phyloP scores from a whole-genome alignment of 1,140 invertebrate species.

The Portunus trituberculatus region DNA sequence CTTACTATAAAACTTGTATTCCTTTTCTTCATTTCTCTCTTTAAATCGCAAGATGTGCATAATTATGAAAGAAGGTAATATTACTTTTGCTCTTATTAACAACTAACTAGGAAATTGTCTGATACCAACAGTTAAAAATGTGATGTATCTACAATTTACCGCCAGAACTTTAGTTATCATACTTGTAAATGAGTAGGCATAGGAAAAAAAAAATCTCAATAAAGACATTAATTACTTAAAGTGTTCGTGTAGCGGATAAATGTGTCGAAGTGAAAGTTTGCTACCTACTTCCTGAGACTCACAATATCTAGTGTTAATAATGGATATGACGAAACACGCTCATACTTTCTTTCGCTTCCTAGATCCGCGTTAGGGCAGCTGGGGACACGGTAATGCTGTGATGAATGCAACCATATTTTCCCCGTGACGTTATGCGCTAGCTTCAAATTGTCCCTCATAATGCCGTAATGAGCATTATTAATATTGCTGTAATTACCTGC shows the following conservation, averaged over 20 bases:
- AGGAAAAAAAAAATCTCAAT: too few relatives aligned
- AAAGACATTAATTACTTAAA: too few relatives aligned
- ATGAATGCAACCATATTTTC: conserved; percentile 35
- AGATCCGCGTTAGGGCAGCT: conserved; percentile 1
- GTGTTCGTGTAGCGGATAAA: neutral
- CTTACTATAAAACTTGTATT: too few relatives aligned
- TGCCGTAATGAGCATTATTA: conserved; percentile 40
- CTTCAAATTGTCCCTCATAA: conserved; percentile 50
- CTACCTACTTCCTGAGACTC: neutral
- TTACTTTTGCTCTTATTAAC: too few relatives aligned
- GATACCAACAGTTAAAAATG: too few relatives aligned
- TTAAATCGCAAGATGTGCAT: too few relatives aligned
- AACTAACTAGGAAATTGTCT: too few relatives aligned
- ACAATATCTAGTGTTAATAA: neutral
- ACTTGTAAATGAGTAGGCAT: too few relatives aligned
- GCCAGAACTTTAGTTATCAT: too few relatives aligned
- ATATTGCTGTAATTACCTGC: conserved; percentile 56
- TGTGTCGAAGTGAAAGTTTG: neutral
- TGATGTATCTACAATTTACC: too few relatives aligned
- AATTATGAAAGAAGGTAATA: too few relatives aligned
- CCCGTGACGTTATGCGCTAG: conserved; percentile 40
- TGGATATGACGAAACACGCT: neutral
- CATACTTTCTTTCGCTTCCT: neutral
- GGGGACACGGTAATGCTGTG: conserved; percentile 49
- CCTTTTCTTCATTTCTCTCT: too few relatives aligned